Percentiles rank a stretch among this genome's conserved stretches.
Conservation (phyloP, 2,113 vertebrate genomes). For the Steatornis caripensis region DNA sequence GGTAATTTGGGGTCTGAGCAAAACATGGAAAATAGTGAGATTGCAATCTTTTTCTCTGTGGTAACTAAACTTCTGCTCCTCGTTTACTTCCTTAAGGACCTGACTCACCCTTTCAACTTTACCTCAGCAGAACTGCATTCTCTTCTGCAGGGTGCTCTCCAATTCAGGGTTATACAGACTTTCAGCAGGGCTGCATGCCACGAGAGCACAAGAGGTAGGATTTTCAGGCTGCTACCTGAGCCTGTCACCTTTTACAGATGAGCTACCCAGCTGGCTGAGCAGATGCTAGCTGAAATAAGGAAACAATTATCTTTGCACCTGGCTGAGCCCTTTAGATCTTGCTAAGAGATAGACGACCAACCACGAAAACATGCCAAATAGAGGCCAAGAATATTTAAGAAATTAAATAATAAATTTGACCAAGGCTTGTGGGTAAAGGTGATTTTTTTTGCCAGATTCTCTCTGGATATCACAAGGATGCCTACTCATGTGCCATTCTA, state of each 20-base stretch:
- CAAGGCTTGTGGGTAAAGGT: not conserved
- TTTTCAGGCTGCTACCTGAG: not conserved
- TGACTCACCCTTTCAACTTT: not conserved
- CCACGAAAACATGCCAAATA: not conserved
- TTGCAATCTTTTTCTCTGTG: not conserved
- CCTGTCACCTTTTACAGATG: conserved; percentile 14
- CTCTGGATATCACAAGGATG: not conserved
- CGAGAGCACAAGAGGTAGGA: not conserved
- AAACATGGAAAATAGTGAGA: not conserved
- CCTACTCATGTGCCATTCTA: not conserved
- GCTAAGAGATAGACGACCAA: conserved; percentile 19
- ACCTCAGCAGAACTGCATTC: not conserved
- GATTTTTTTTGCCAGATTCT: not conserved
- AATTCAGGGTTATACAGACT: not conserved
- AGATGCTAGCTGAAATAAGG: conserved; percentile 25
- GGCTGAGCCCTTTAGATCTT: not conserved
- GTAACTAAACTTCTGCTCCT: not conserved
- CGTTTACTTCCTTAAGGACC: not conserved
- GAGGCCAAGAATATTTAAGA: conserved; percentile 2
- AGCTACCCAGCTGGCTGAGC: conserved; percentile 9
- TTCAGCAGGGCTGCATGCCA: not conserved
- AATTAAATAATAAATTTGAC: conserved; percentile 19
- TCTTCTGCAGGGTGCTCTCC: not conserved
- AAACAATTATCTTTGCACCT: conserved; percentile 44
- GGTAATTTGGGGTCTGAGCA: not conserved